Evolutionary conservation across 2,888 invertebrate genomes (phyloP).

Genomic region (Polymixis flavicincta): DNA sequence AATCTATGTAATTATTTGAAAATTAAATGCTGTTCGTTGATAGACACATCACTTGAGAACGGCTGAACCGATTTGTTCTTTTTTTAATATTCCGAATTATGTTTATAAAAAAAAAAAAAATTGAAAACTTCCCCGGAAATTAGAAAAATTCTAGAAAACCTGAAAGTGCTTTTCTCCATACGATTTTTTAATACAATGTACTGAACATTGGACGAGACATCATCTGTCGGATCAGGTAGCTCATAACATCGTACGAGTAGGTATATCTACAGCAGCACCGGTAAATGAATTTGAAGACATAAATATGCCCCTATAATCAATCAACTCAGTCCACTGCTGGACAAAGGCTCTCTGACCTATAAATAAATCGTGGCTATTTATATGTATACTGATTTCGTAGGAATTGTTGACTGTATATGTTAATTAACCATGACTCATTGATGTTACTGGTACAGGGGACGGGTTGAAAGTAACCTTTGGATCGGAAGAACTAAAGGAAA

Average conservation of each 20-base stretch:
- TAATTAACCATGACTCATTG: slow-evolving; percentile 24
- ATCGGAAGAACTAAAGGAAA: slow-evolving; percentile 26
- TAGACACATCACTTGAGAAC: background rate
- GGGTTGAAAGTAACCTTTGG: slow-evolving; percentile 28
- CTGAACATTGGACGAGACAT: too few relatives aligned
- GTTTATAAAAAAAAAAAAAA: background rate
- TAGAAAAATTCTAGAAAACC: background rate
- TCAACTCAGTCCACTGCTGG: background rate
- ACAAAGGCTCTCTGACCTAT: background rate
- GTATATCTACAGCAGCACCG: too few relatives aligned
- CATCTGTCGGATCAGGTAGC: too few relatives aligned
- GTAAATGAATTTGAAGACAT: background rate
- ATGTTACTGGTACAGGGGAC: background rate
- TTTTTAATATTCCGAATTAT: background rate
- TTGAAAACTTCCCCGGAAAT: too few relatives aligned
- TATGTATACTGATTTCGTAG: slow-evolving; percentile 13
- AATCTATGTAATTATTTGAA: background rate
- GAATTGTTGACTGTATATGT: slow-evolving; percentile 14
- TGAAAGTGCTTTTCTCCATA: background rate
- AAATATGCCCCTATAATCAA: slow-evolving; percentile 2
- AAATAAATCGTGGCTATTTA: background rate
- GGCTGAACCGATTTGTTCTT: background rate
- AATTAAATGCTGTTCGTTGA: background rate
- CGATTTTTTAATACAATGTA: too few relatives aligned
- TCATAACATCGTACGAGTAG: too few relatives aligned